A percentile compares a stretch with the other conserved stretches of the same genome.
Evolutionary conservation across 2,113 vertebrate species (phyloP).

Genomic region (Patagioenas fasciata): DNA sequence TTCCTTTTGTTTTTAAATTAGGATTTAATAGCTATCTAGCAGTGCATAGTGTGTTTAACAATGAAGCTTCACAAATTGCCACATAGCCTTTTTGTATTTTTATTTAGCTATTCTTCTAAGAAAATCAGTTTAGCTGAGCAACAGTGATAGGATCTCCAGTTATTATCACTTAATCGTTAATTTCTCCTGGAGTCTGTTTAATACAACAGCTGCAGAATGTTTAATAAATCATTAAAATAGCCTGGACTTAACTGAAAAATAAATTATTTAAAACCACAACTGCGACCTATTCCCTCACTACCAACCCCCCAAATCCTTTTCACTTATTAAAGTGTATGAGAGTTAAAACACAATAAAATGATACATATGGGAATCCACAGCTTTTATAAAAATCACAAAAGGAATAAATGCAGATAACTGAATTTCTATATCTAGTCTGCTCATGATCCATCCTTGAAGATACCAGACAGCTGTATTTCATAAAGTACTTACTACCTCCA

Average conservation of each 20-base stretch:
- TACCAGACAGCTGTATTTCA: not conserved
- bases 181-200: slow-evolving; percentile 26
- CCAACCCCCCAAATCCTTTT: not conserved
- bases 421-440: not conserved
- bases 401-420: not conserved
- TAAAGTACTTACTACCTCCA: not conserved
- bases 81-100: not conserved
- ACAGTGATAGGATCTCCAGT: not conserved
- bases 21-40: not conserved
- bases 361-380: not conserved
- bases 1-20: not conserved
- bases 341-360: slow-evolving; percentile 16
- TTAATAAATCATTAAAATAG: slow-evolving; percentile 57
- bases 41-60: not conserved
- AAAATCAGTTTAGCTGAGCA: slow-evolving; percentile 29
- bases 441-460: not conserved
- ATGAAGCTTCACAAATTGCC: not conserved
- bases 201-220: not conserved
- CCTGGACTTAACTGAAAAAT: slow-evolving; percentile 28
- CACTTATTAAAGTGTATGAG: not conserved
- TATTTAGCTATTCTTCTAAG: slow-evolving; percentile 10
- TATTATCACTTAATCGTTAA: slow-evolving; percentile 26
- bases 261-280: slow-evolving; percentile 43
- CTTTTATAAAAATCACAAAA: not conserved
- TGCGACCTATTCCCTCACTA: not conserved